phyloP scores from a whole-genome alignment of 2,797 vertebrate genomes.

The Percopsis omiscomaycus region DNA sequence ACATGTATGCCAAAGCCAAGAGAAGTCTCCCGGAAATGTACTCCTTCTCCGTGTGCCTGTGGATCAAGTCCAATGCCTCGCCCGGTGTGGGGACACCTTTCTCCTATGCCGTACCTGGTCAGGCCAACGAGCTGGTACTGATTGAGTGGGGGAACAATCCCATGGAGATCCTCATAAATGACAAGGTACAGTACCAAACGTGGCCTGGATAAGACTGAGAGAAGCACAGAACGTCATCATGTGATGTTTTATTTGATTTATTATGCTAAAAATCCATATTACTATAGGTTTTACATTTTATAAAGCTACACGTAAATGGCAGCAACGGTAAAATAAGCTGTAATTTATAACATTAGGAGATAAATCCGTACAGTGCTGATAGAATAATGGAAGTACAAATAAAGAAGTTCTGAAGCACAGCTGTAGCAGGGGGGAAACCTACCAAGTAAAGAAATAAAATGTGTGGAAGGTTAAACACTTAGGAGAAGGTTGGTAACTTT shows the following conservation, averaged over 20 bases:
- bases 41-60: slow-evolving; percentile 93
- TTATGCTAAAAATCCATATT: background rate
- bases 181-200: slow-evolving; percentile 82
- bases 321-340: background rate
- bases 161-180: slow-evolving; percentile 98
- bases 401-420: too few species aligned
- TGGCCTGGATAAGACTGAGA: background rate
- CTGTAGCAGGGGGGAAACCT: background rate
- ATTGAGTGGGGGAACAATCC: slow-evolving; percentile 98
- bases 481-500: background rate
- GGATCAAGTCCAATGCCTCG: slow-evolving; percentile 93
- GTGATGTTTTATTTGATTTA: background rate
- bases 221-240: background rate
- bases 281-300: background rate
- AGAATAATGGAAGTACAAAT: too few species aligned
- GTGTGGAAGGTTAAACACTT: slow-evolving; percentile 29
- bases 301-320: too few species aligned
- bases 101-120: slow-evolving; percentile 91
- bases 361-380: too few species aligned
- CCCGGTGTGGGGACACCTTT: slow-evolving; percentile 95
- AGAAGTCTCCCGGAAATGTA: slow-evolving; percentile 97
- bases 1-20: slow-evolving; percentile 97
- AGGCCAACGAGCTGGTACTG: slow-evolving; percentile 93
- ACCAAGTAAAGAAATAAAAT: background rate
- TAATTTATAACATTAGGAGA: background rate